Percentiles rank a stretch among this genome's conserved stretches.
Conservation (phyloP, 1,140 invertebrate species). For the Nasonia longicornis region DNA sequence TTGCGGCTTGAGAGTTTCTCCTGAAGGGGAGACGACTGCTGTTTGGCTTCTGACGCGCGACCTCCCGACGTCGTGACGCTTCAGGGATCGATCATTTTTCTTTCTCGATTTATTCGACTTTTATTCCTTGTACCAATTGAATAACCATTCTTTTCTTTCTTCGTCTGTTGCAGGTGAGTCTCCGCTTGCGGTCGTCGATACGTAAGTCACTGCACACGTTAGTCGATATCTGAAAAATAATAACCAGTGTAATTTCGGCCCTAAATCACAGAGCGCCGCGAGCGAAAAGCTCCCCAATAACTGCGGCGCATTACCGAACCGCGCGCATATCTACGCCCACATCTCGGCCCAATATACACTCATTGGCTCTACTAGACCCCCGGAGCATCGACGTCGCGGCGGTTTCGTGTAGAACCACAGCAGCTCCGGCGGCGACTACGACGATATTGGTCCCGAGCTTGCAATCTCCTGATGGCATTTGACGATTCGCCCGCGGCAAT, state of each 20-base stretch:
- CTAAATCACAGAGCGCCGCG: neutral
- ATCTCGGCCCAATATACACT: neutral
- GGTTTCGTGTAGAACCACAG: neutral
- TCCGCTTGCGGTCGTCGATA: too few species aligned
- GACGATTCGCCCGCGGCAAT: constrained; percentile 55
- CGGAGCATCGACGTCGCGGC: neutral
- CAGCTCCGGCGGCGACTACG: neutral
- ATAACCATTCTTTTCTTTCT: too few species aligned
- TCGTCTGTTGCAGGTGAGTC: too few species aligned
- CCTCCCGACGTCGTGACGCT: too few species aligned
- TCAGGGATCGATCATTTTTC: too few species aligned
- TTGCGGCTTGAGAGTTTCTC: neutral
- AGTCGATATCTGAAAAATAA: neutral
- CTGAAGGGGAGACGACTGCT: too few species aligned
- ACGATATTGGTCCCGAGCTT: constrained; percentile 21
- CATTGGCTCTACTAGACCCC: neutral
- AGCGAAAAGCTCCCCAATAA: neutral
- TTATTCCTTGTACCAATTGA: too few species aligned
- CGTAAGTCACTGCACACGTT: too few species aligned
- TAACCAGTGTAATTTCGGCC: neutral
- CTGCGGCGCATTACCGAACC: neutral
- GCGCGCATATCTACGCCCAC: neutral
- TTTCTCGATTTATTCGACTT: too few species aligned
- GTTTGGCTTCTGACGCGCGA: too few species aligned
- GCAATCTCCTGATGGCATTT: constrained; percentile 57